Evolutionary conservation across 2,113 vertebrate species (phyloP).

Genomic region (Brachyhypopomus gauderio): DNA sequence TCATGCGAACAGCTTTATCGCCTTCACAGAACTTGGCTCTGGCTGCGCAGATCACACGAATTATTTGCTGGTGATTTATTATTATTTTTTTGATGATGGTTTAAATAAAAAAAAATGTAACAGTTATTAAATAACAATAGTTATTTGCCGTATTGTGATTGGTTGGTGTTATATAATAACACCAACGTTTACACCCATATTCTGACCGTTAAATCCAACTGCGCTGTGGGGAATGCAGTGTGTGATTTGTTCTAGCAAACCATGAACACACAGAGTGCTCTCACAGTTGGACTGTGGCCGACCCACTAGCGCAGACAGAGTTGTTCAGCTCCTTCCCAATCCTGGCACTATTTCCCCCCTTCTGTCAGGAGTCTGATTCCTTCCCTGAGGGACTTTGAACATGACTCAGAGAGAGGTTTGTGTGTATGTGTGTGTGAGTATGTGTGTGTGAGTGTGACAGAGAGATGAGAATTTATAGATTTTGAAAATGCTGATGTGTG

Average conservation of each 20-base stretch:
- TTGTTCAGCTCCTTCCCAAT: conserved; percentile 59
- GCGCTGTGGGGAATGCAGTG: background rate
- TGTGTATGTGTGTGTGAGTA: conserved; percentile 1
- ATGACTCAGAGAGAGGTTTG: conserved; percentile 58
- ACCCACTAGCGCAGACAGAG: conserved; percentile 61
- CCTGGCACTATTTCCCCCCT: conserved; percentile 60
- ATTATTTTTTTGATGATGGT: background rate
- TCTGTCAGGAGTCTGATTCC: conserved; percentile 53
- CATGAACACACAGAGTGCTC: conserved; percentile 32
- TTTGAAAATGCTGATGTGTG: conserved; percentile 59
- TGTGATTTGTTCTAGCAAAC: conserved; percentile 39
- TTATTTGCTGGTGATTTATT: too few relatives aligned
- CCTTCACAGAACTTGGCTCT: too few relatives aligned
- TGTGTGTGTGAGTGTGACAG: too few relatives aligned
- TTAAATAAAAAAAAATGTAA: background rate
- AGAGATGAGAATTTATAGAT: conserved; percentile 53
- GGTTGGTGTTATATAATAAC: background rate
- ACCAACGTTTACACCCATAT: background rate
- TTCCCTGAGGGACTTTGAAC: conserved; percentile 60
- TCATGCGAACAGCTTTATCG: conserved; percentile 4
- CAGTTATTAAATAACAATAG: background rate
- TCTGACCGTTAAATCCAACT: conserved; percentile 7
- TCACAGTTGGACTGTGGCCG: conserved; percentile 48
- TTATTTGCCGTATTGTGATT: background rate
- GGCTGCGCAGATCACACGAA: too few relatives aligned